These are phyloP conservation scores for Callinectes sapidus DNA, from an alignment of 2,888 invertebrate genomes.

Conservation along the genomic window DNA sequence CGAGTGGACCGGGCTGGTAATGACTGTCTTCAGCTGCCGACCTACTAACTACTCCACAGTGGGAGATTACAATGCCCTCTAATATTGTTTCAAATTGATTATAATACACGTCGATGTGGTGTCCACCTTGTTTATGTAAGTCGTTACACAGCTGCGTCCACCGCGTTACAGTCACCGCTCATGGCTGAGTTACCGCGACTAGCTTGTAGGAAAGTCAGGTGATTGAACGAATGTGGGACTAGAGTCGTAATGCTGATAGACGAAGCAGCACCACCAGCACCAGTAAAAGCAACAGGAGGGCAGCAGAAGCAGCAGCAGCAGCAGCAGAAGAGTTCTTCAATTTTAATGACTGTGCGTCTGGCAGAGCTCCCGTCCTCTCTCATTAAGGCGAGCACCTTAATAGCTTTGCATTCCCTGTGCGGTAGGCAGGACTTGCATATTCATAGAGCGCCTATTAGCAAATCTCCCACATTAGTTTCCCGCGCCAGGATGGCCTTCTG, in stretches of 20 bases:
- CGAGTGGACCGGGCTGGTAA: background rate
- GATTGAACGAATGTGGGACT: background rate
- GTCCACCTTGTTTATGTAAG: background rate
- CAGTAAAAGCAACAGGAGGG: background rate
- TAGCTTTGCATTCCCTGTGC: constrained; percentile 19
- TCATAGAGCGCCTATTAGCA: constrained; percentile 28
- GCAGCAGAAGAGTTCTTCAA: background rate
- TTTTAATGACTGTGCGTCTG: constrained; percentile 13
- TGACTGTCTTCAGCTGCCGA: constrained; percentile 10
- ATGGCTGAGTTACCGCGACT: background rate
- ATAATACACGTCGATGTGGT: background rate
- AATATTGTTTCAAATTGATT: background rate
- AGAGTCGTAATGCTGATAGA: background rate
- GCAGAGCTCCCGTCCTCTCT: constrained; percentile 27
- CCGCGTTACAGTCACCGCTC: background rate
- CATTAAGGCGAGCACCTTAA: constrained; percentile 1
- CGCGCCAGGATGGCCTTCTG: background rate
- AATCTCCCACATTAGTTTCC: constrained; percentile 36
- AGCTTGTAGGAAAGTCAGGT: background rate
- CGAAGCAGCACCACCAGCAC: too few relatives aligned
- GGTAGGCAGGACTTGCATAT: constrained; percentile 33
- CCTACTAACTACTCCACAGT: background rate
- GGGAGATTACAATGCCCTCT: background rate
- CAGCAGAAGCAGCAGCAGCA: background rate
- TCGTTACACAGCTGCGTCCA: background rate